Conservation (phyloP, 2,113 vertebrate genomes). For the Barbus barbus region DNA sequence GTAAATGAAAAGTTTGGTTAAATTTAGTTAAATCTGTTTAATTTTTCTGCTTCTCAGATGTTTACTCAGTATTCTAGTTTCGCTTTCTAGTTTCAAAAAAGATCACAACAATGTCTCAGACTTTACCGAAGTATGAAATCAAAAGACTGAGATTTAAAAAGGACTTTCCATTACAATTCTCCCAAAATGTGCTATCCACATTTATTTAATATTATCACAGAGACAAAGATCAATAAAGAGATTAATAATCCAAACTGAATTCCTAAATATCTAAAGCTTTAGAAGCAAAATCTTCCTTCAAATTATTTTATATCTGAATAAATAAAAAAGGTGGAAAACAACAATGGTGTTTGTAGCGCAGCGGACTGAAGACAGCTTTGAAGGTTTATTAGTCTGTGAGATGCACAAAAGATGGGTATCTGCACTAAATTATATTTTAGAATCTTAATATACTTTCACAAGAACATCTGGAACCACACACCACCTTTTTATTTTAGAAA, state of each 20-base stretch:
- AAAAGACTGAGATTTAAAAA: not conserved
- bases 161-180: not conserved
- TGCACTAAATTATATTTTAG: not conserved
- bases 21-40: no score
- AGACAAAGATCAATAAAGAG: not conserved
- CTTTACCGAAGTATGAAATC: not conserved
- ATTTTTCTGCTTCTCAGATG: no score
- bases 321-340: not conserved
- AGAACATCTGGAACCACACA: not conserved
- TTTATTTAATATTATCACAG: not conserved
- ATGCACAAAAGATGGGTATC: not conserved
- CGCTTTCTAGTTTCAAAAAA: not conserved
- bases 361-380: conserved; percentile 22
- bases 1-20: not conserved
- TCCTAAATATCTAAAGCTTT: not conserved
- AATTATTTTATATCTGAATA: no score
- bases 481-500: not conserved
- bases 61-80: no score
- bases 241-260: not conserved
- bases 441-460: not conserved
- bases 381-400: conserved; percentile 14
- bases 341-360: conserved; percentile 3
- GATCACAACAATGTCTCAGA: not conserved
- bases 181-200: not conserved
- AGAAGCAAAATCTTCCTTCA: not conserved